These are phyloP conservation scores for Brenthis daphne DNA, from an alignment of 2,888 invertebrate species.

Conservation along the genomic window DNA sequence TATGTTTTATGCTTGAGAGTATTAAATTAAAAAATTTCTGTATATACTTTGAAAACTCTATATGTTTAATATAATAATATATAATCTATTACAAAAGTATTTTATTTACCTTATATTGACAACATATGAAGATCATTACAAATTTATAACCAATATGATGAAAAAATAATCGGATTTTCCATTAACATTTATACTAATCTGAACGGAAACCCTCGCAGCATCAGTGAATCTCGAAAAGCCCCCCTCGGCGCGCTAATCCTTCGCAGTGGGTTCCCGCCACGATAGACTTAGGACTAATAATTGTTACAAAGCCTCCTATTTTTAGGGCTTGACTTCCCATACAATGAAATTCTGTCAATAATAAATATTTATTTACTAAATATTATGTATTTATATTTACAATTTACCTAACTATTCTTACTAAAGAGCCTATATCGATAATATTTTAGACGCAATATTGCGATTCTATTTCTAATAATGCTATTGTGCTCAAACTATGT, in stretches of 20 bases:
- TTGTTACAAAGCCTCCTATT: slow-evolving; percentile 21
- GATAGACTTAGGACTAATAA: slow-evolving; percentile 27
- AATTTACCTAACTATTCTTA: no score
- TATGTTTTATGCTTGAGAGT: background rate
- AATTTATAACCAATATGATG: background rate
- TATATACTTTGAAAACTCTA: background rate
- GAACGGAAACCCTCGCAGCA: slow-evolving; percentile 10
- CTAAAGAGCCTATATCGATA: no score
- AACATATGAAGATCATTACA: background rate
- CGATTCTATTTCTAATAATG: no score
- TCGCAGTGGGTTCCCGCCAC: slow-evolving; percentile 39
- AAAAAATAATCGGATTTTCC: slow-evolving; percentile 17
- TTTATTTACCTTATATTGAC: background rate
- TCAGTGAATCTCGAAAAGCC: slow-evolving; percentile 27
- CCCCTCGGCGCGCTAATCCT: slow-evolving; percentile 34
- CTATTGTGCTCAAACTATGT: no score
- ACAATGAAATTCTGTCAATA: background rate
- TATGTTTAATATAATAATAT: no score
- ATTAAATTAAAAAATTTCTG: background rate
- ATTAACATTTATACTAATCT: slow-evolving; percentile 16
- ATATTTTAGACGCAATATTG: no score
- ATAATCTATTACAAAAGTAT: no score
- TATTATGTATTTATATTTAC: no score
- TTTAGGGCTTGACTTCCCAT: slow-evolving; percentile 6
- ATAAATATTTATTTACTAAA: background rate